Base-by-base conservation (phyloP, 2,888 invertebrate species). In the Stenolophus ochropezus region DNA sequence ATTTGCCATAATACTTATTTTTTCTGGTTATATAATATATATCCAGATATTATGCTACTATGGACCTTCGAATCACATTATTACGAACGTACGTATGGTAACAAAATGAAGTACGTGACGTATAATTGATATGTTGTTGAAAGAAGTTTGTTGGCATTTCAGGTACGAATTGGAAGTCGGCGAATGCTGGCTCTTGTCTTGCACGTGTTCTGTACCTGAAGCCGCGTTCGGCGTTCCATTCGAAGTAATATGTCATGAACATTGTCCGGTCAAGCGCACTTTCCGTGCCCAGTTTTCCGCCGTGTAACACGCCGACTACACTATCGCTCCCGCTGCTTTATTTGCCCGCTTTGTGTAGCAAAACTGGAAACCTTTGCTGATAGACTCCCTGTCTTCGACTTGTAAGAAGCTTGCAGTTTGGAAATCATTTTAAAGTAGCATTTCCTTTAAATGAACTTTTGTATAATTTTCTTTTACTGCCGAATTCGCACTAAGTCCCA, bases 211-310 rank as follows among this genome's bases (percentile, higher is more conserved):
- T 20, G 56, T 56, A 56, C 20, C 21, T 56, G 20, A 18, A 42
- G 27, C 25, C 56, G n/a, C n/a, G n/a, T n/a, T 20, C 3, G 21
- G 49, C 25, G 71, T 51, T 53, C 79, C 51, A 51, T 79, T 71
- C 53, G 69, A 23, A 51, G 79, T 71, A 49, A 49, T 69, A 71
- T 79, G 79, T 79, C 79, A 65, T 53, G 69, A 79, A 42, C 71
- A 79, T 79, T 78, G 61, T 47, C 18, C 65, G 21, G 33, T 18
- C 65, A 69, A 27, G 65, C 65, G 21, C 27, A 33, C 65, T 69
- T 33, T 33, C 33, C 65, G 14, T n/a, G 21, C 51, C 16, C 51
- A 21, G 21, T 27, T 65, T 18, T 65, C n/a, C 16, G 27, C 14
- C 18, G 18, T 61, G 11, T 69, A 33, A 69, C 65, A 20, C 5